phyloP scores from a whole-genome alignment of 2,113 vertebrate species.

The Sclerurus mexicanus region DNA sequence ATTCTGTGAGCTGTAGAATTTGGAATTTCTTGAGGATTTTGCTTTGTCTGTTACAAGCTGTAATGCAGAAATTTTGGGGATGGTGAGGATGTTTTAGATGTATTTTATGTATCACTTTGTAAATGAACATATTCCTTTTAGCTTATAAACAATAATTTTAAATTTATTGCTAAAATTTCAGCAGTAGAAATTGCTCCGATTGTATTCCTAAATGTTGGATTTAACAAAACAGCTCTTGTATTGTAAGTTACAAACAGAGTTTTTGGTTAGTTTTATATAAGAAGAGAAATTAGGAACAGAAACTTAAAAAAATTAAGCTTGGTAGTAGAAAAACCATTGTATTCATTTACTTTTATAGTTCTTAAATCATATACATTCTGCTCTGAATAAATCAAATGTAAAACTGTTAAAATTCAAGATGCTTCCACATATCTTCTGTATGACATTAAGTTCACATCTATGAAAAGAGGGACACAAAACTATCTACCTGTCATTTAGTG shows the following conservation, averaged over 20 bases:
- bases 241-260: neutral
- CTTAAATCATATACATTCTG: neutral
- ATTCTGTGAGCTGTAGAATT: neutral
- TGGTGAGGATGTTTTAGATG: neutral
- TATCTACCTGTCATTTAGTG: neutral
- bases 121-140: neutral
- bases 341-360: neutral
- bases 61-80: neutral
- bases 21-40: neutral
- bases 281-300: neutral
- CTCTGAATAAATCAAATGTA: neutral
- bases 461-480: neutral
- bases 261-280: neutral
- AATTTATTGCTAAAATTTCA: neutral
- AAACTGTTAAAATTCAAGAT: neutral
- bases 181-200: neutral
- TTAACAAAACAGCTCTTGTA: neutral
- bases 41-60: neutral
- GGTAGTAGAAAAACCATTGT: neutral
- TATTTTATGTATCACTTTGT: neutral
- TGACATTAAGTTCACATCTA: neutral
- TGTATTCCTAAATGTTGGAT: neutral
- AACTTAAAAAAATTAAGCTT: neutral
- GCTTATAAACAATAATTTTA: neutral
- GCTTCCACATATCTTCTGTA: neutral